phyloP scores from a whole-genome alignment of 2,113 vertebrate genomes.

The Camarhynchus parvulus region DNA sequence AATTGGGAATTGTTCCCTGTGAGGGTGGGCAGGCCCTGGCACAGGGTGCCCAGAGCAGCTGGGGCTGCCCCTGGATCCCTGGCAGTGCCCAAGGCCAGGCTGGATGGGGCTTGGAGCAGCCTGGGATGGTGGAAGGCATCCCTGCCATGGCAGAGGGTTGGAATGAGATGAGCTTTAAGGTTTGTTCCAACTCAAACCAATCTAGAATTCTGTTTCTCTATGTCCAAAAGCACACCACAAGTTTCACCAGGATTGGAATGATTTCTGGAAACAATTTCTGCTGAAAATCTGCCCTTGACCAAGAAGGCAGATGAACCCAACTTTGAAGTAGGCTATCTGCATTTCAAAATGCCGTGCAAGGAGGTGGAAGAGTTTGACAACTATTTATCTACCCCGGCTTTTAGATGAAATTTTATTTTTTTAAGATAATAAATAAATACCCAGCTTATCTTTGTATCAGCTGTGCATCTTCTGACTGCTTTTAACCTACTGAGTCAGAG shows the following conservation, averaged over 20 bases:
- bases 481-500: background rate
- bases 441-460: background rate
- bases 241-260: background rate
- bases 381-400: background rate
- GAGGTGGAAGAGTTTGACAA: background rate
- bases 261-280: background rate
- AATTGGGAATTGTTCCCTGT: too few relatives aligned
- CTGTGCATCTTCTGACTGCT: background rate
- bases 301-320: rapidly evolving
- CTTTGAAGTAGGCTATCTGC: background rate
- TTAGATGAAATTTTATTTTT: background rate
- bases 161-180: background rate
- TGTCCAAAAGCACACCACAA: background rate
- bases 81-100: rapidly evolving
- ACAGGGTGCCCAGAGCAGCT: background rate
- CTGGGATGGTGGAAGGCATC: rapidly evolving
- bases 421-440: background rate
- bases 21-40: rapidly evolving
- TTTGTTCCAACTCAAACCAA: background rate
- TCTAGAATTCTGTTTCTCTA: background rate
- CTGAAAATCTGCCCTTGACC: background rate
- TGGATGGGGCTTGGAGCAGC: background rate
- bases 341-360: background rate
- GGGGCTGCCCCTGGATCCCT: background rate
- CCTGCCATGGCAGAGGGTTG: background rate